These are phyloP conservation scores for Oxyteleia sp. DNA, from an alignment of 2,888 invertebrate species.

Conservation along the genomic window DNA sequence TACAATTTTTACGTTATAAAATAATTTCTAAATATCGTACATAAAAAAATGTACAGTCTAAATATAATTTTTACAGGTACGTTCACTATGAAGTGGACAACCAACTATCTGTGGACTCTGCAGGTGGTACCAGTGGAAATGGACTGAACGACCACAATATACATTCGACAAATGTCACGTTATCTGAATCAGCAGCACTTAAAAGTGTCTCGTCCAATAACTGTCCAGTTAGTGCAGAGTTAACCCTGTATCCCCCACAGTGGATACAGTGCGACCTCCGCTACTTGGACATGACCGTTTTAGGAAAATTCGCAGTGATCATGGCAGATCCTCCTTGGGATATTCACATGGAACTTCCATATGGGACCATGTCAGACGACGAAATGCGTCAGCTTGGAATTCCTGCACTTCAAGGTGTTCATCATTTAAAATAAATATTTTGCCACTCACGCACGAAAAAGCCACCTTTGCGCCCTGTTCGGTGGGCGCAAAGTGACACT, in stretches of 20 bases:
- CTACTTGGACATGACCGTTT: constrained; percentile 95
- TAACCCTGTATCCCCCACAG: constrained; percentile 95
- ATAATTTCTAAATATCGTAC: too few relatives aligned
- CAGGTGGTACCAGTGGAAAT: constrained; percentile 67
- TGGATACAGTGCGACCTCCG: constrained; percentile 99
- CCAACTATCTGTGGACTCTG: constrained; percentile 74
- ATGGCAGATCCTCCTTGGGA: constrained; percentile 99
- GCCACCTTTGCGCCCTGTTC: too few relatives aligned
- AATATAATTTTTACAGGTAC: constrained; percentile 90
- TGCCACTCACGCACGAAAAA: too few relatives aligned
- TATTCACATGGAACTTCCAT: constrained; percentile 99
- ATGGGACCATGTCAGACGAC: constrained; percentile 99
- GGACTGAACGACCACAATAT: constrained; percentile 38
- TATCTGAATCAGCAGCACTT: constrained; percentile 29
- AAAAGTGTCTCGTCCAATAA: constrained; percentile 68
- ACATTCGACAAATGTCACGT: constrained; percentile 22
- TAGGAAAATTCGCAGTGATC: constrained; percentile 98
- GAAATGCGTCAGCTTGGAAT: constrained; percentile 99
- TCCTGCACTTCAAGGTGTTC: constrained; percentile 94
- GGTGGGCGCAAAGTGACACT: too few relatives aligned
- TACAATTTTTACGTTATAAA: too few relatives aligned
- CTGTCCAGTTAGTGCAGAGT: constrained; percentile 87
- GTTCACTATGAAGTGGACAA: constrained; percentile 99
- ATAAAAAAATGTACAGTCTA: too few relatives aligned
- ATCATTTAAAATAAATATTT: not conserved